Evolutionary conservation across 1,140 invertebrate species (phyloP), one percentile per base, ranked within the genome.

Genomic region (Heliconius congener): DNA sequence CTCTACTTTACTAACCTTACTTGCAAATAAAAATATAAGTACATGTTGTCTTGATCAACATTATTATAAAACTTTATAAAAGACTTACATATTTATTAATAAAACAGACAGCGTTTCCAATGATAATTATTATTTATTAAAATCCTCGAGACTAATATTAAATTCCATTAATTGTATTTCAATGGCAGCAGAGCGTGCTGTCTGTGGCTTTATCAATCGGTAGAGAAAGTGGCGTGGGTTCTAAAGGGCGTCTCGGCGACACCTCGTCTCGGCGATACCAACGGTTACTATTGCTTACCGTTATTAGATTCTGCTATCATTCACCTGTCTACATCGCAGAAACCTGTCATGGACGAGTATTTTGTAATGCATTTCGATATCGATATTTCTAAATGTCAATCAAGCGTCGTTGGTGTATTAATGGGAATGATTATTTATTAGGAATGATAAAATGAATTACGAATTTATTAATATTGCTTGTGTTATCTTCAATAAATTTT

Each of bases 211-310:
- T 52, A 19, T 76, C 70, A 71, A 72, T 77, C 46, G 70, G 30
- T 72, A 77, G 76, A 77, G 75, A 77, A 77, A 77, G 76, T 77
- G 19, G 76, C 50, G 70, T 71, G 70, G 46, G 74, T 46, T 71
- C 13, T 52, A 71, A 77, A 77, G 76, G 76, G 76, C 60, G 60
- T 89, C 89, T 90, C 86, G 86, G 85, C 85, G 84, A 81, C 78
- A 77, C 84, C 74, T 46, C 34, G 88, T 89, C 89, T 90, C 86
- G 85, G 86, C 85, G 84, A 82, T 78, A 77, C 84, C 74, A 52
- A 74, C 39, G 52, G 78, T 81, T 77, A 71, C 73, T 70, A 80
- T 77, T 77, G 50, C 73, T 73, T 80, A 78, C 83, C 83, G 83
- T 84, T 84, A 84, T 80, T 82, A 73, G 71, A 81, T 80, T 83